Percentiles rank a stretch among this genome's conserved stretches.
These are phyloP conservation scores for Nibea albiflora DNA, from an alignment of 2,113 vertebrate species.

Conservation along the genomic window DNA sequence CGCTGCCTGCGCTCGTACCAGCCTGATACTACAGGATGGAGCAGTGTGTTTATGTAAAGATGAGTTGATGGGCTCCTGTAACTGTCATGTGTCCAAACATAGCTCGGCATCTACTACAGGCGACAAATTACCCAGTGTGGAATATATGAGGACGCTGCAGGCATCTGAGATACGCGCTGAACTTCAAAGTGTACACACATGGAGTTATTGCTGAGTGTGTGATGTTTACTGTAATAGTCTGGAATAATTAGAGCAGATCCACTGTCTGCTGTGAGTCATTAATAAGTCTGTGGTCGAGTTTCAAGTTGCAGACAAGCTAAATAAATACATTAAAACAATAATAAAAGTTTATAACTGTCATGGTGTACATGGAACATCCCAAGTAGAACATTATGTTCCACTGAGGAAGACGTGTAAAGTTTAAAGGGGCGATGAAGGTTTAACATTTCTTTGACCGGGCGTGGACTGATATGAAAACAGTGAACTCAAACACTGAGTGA, in stretches of 20 bases:
- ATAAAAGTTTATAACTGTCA: background rate
- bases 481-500: background rate
- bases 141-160: slow-evolving; percentile 7
- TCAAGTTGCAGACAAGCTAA: background rate
- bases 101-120: slow-evolving; percentile 12
- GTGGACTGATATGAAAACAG: background rate
- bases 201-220: slow-evolving; percentile 16
- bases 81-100: slow-evolving; percentile 42
- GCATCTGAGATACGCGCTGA: background rate
- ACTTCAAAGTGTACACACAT: background rate
- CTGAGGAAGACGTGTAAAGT: background rate
- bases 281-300: background rate
- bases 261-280: background rate
- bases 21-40: background rate
- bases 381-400: background rate
- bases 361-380: background rate
- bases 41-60: slow-evolving; percentile 16
- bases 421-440: background rate
- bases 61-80: slow-evolving; percentile 17
- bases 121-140: slow-evolving; percentile 10
- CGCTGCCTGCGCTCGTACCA: background rate
- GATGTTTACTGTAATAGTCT: background rate
- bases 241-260: slow-evolving; percentile 1
- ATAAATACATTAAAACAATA: background rate
- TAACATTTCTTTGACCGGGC: background rate